Evolutionary conservation across 2,113 vertebrate genomes (phyloP).

Genomic region (Stegastes partitus): DNA sequence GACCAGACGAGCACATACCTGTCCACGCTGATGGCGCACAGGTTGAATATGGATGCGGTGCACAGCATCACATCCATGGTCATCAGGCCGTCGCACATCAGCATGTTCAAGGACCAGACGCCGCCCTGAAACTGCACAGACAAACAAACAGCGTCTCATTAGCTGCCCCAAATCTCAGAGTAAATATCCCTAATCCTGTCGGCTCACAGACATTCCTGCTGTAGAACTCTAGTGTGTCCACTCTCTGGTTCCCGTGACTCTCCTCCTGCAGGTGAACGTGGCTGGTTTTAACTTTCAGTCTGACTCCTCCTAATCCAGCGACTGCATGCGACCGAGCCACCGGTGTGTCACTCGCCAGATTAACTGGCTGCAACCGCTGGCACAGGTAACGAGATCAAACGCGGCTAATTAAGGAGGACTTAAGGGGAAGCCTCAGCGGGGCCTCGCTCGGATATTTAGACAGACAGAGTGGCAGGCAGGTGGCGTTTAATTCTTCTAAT

Average conservation of each 20-base stretch:
- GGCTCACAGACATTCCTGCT: slow-evolving; percentile 28
- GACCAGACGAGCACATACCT: slow-evolving; percentile 71
- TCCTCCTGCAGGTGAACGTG: neutral
- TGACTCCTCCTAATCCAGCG: slow-evolving; percentile 10
- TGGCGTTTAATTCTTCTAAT: slow-evolving; percentile 24
- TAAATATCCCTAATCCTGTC: slow-evolving; percentile 52
- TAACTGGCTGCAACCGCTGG: slow-evolving; percentile 25
- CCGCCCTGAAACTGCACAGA: slow-evolving; percentile 92
- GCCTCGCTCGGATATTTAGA: neutral
- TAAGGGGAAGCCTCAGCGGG: slow-evolving; percentile 23
- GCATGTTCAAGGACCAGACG: slow-evolving; percentile 87
- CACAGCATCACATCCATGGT: slow-evolving; percentile 97
- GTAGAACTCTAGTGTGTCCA: neutral
- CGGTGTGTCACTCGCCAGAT: slow-evolving; percentile 20
- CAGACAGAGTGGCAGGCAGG: slow-evolving; percentile 7
- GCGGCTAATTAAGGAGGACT: slow-evolving; percentile 40
- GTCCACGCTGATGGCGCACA: slow-evolving; percentile 96
- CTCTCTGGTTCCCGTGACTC: neutral
- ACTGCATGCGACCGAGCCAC: neutral
- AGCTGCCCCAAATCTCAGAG: slow-evolving; percentile 29
- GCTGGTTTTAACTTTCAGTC: neutral
- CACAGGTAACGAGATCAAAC: slow-evolving; percentile 50
- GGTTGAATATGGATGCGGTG: slow-evolving; percentile 95
- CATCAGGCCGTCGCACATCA: slow-evolving; percentile 92
- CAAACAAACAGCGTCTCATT: neutral